A percentile compares a stretch with the other conserved stretches of the same genome.
These are phyloP conservation scores for Apostichopus parvimensis DNA, from an alignment of 35 echinoderm and acorn worm genomes.

Conservation along the genomic window DNA sequence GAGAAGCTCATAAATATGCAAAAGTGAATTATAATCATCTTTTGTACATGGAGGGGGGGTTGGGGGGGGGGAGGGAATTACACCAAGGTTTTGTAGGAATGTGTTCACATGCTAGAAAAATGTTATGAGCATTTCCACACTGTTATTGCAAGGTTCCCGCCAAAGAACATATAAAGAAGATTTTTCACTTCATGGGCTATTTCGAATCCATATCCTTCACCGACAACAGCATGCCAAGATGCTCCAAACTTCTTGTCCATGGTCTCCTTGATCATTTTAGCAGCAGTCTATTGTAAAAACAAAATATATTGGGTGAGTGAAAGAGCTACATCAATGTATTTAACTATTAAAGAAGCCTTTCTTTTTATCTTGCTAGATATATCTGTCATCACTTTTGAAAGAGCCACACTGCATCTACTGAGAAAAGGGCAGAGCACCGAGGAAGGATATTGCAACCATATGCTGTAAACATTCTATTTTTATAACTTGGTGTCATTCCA, in stretches of 20 bases:
- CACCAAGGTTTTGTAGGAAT: constrained; percentile 1
- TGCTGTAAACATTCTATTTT: too few relatives aligned
- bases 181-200: constrained; percentile 95
- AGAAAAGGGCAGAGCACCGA: too few relatives aligned
- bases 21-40: not conserved
- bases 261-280: constrained; percentile 98
- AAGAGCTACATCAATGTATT: too few relatives aligned
- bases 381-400: too few relatives aligned
- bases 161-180: constrained; percentile 98
- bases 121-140: constrained; percentile 98
- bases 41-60: not conserved
- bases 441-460: too few relatives aligned
- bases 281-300: constrained; percentile 77
- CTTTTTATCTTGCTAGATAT: too few relatives aligned
- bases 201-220: constrained; percentile 98
- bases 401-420: too few relatives aligned
- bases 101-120: not conserved
- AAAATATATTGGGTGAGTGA: not conserved
- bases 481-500: too few relatives aligned
- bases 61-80: not conserved
- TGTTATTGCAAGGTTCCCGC: constrained; percentile 95
- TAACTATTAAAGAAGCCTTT: too few relatives aligned
- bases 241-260: constrained; percentile 99
- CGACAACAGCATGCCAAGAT: constrained; percentile 98
- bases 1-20: not conserved